Percentiles rank a stretch among this genome's conserved stretches.
These are phyloP conservation scores for Athalia circularis DNA, from an alignment of 2,888 invertebrate genomes.

Conservation along the genomic window DNA sequence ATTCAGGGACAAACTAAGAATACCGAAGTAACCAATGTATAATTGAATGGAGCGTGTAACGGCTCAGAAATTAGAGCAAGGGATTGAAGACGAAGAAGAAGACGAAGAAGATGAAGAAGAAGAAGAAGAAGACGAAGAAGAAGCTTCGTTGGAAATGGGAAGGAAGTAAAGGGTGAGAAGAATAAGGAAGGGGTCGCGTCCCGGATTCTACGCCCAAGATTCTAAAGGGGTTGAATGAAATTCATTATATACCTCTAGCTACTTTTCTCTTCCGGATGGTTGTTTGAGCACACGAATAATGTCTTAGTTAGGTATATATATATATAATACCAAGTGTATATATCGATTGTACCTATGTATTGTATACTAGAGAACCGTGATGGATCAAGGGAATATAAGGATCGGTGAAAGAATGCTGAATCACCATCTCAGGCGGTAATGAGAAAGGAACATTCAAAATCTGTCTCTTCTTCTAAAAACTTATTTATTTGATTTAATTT, in stretches of 20 bases:
- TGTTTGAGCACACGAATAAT: conserved; percentile 29
- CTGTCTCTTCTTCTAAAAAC: background rate
- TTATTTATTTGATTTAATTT: background rate
- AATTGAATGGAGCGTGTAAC: conserved; percentile 46
- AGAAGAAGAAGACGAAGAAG: background rate
- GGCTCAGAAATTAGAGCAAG: conserved; percentile 41
- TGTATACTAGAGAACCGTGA: too few relatives aligned
- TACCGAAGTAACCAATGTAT: conserved; percentile 36
- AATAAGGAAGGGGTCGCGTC: background rate
- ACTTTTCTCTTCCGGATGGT: background rate
- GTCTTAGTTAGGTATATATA: conserved; percentile 15
- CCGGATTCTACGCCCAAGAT: conserved; percentile 10
- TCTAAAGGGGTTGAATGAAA: conserved; percentile 44
- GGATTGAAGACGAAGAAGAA: too few relatives aligned
- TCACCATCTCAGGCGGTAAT: background rate
- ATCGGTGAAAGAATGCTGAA: background rate
- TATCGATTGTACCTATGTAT: background rate
- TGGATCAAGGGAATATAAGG: conserved; percentile 10
- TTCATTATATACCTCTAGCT: conserved; percentile 20
- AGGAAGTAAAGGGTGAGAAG: background rate
- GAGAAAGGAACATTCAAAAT: background rate
- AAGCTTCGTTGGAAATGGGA: too few relatives aligned
- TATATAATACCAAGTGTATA: background rate
- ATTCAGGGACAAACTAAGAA: conserved; percentile 40
- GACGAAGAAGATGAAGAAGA: background rate